Evolutionary conservation across 2,113 vertebrate species (phyloP).

Genomic region (Sapayoa aenigma): DNA sequence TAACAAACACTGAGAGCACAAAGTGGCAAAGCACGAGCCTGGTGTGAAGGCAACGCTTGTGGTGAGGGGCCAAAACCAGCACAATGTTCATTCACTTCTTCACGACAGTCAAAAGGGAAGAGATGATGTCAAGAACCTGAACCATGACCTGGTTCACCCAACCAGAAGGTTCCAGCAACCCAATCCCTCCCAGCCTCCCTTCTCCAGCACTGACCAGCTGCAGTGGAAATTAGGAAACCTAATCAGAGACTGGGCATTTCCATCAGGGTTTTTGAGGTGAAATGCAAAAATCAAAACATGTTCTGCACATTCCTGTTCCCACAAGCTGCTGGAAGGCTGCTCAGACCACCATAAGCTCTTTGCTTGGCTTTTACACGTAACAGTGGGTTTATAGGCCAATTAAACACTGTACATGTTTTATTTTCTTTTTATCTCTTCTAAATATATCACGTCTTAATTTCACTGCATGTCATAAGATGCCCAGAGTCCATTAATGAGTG

Average conservation of each 20-base stretch:
- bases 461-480: fast-evolving
- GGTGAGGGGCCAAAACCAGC: not conserved
- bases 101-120: not conserved
- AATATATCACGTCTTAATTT: not conserved
- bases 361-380: not conserved
- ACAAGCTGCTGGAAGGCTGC: not conserved
- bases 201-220: not conserved
- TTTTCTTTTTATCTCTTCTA: not conserved
- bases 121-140: not conserved
- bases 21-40: not conserved
- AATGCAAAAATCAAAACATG: fast-evolving
- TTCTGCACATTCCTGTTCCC: not conserved
- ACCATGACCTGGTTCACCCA: fast-evolving
- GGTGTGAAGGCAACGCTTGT: not conserved
- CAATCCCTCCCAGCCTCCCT: too few species aligned
- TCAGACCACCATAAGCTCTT: not conserved
- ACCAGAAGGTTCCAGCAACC: fast-evolving
- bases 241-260: fast-evolving
- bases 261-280: not conserved
- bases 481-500: not conserved
- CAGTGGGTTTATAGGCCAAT: not conserved
- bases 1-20: constrained; percentile 60
- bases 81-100: not conserved
- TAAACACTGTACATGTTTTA: not conserved
- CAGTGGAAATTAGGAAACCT: not conserved